These are phyloP conservation scores for Ruditapes philippinarum DNA, from an alignment of 1,140 invertebrate genomes.

Conservation along the genomic window DNA sequence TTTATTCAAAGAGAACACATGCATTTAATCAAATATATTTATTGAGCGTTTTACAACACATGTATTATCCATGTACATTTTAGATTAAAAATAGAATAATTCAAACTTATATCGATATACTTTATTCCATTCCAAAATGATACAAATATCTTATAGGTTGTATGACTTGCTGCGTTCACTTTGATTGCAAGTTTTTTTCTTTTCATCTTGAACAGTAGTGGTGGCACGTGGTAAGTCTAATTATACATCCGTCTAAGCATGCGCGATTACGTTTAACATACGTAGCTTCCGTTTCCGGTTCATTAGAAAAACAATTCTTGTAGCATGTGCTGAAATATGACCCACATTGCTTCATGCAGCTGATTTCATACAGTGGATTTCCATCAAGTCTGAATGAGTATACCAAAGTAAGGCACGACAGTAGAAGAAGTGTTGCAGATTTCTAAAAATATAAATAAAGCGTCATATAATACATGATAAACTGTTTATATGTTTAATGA, in stretches of 20 bases:
- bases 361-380: constrained; percentile 29
- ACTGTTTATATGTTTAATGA: too few species aligned
- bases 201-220: constrained; percentile 29
- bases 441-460: not conserved
- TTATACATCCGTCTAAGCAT: constrained; percentile 45
- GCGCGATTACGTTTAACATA: constrained; percentile 40
- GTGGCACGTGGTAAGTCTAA: constrained; percentile 43
- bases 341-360: constrained; percentile 36
- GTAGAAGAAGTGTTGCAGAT: not conserved
- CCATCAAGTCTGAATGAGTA: constrained; percentile 35
- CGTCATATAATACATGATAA: too few species aligned
- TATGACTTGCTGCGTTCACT: too few species aligned
- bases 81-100: too few species aligned
- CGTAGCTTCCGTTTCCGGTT: not conserved
- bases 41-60: too few species aligned
- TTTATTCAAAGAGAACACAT: too few species aligned
- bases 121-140: too few species aligned
- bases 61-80: too few species aligned
- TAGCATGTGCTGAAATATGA: constrained; percentile 45
- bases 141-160: too few species aligned
- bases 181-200: too few species aligned
- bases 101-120: too few species aligned
- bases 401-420: constrained; percentile 11
- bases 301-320: constrained; percentile 1
- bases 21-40: too few species aligned